These are phyloP conservation scores for Stichopus horrens DNA, from an alignment of 53 echinoderm and acorn worm species.

Conservation along the genomic window DNA sequence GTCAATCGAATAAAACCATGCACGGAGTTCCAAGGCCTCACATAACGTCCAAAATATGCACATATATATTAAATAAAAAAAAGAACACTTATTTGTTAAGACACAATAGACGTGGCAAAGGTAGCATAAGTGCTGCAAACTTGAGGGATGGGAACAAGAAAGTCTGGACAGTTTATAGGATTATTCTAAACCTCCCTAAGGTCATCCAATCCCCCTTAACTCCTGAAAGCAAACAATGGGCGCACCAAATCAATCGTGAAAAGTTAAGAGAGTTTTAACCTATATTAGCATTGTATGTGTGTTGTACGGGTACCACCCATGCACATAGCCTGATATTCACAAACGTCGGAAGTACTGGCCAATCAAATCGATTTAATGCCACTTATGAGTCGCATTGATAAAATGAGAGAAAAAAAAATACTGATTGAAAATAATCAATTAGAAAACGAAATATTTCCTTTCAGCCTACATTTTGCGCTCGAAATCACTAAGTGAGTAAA, in stretches of 20 bases:
- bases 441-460: conserved; percentile 40
- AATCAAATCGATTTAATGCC: conserved; percentile 26
- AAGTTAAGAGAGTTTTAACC: conserved; percentile 30
- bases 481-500: conserved; percentile 20
- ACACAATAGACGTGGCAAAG: too few relatives aligned
- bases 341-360: background rate
- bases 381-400: conserved; percentile 22
- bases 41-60: too few relatives aligned
- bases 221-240: conserved; percentile 2
- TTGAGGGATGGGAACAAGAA: too few relatives aligned
- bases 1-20: too few relatives aligned
- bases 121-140: too few relatives aligned
- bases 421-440: conserved; percentile 44
- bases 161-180: background rate
- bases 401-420: background rate
- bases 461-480: conserved; percentile 37
- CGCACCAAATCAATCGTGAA: conserved; percentile 16
- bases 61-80: too few relatives aligned
- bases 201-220: background rate
- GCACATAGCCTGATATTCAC: background rate
- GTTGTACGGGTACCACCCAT: conserved; percentile 1
- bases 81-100: too few relatives aligned
- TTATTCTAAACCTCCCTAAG: background rate
- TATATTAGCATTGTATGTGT: background rate
- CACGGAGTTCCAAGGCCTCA: too few relatives aligned